Percentiles rank a stretch among this genome's conserved stretches.
These are phyloP conservation scores for Rhinolophus ferrumequinum DNA, from an alignment of 2,113 vertebrate species.

Conservation along the genomic window DNA sequence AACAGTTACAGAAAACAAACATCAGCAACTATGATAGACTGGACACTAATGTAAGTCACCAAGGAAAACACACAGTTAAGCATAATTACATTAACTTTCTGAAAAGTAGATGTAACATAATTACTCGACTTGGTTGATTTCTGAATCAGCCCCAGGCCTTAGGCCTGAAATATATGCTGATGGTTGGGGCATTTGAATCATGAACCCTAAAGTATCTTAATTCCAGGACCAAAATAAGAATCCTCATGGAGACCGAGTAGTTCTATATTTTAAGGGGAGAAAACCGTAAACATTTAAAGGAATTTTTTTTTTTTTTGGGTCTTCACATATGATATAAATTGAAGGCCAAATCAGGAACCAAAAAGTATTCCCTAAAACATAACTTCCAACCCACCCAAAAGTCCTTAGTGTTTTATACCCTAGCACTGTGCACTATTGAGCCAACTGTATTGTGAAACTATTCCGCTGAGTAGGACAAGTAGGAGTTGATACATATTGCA, in stretches of 20 bases:
- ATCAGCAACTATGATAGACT: not conserved
- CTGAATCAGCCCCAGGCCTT: not conserved
- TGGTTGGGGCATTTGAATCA: not conserved
- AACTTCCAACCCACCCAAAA: not conserved
- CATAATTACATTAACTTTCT: not conserved
- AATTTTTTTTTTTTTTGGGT: not conserved
- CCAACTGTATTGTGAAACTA: not conserved
- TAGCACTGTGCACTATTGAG: not conserved
- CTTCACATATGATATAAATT: conserved; percentile 34
- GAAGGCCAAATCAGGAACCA: not conserved
- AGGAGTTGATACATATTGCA: not conserved
- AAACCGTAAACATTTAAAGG: not conserved
- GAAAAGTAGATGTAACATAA: not conserved
- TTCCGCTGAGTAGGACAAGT: not conserved
- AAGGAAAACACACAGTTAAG: not conserved
- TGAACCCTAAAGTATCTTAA: not conserved
- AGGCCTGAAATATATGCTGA: not conserved
- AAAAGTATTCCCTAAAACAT: not conserved
- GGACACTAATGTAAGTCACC: not conserved
- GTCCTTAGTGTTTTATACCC: not conserved
- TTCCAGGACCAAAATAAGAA: not conserved
- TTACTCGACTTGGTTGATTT: not conserved
- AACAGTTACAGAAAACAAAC: not conserved
- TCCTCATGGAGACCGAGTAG: not conserved
- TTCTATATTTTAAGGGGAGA: not conserved